These are phyloP conservation scores for Thamnaconus septentrionalis DNA, from an alignment of 2,113 vertebrate genomes.

Conservation along the genomic window DNA sequence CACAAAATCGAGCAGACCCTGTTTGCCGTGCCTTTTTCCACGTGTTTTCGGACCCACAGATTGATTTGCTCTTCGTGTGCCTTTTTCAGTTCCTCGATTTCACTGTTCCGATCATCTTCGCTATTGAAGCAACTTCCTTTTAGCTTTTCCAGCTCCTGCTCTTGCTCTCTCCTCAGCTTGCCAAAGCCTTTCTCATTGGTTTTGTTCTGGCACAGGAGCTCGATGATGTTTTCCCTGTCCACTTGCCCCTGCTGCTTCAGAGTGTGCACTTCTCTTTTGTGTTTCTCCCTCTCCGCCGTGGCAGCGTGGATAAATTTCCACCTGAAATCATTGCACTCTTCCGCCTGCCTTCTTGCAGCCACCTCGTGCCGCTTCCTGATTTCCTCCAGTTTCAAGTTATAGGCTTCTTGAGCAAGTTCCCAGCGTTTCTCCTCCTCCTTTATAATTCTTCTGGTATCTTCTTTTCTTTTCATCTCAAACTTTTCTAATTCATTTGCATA, in stretches of 20 bases:
- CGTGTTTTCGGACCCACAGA: slow-evolving; percentile 16
- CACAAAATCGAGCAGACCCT: too few relatives aligned
- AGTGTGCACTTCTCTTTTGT: not conserved
- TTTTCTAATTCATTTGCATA: not conserved
- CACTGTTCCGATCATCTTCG: not conserved
- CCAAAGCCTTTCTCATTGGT: accelerated
- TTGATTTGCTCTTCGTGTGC: not conserved
- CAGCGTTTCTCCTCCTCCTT: not conserved
- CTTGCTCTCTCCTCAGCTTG: slow-evolving; percentile 8
- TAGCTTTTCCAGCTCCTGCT: not conserved
- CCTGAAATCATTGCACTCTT: slow-evolving; percentile 10
- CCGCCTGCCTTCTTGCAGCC: slow-evolving; percentile 27
- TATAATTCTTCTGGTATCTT: not conserved
- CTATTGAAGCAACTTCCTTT: accelerated
- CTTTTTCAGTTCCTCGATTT: not conserved
- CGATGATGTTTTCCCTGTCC: not conserved
- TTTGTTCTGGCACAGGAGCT: not conserved
- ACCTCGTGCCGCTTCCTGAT: slow-evolving; percentile 2
- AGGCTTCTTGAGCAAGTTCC: not conserved
- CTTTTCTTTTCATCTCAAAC: not conserved
- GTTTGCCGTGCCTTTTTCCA: not conserved
- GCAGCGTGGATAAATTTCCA: accelerated
- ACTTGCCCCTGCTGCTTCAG: not conserved
- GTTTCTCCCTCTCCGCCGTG: accelerated
- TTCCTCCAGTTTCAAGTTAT: not conserved